These are phyloP conservation scores for Myanophis thanlyinensis DNA, from an alignment of 2,113 vertebrate species.

Conservation along the genomic window DNA sequence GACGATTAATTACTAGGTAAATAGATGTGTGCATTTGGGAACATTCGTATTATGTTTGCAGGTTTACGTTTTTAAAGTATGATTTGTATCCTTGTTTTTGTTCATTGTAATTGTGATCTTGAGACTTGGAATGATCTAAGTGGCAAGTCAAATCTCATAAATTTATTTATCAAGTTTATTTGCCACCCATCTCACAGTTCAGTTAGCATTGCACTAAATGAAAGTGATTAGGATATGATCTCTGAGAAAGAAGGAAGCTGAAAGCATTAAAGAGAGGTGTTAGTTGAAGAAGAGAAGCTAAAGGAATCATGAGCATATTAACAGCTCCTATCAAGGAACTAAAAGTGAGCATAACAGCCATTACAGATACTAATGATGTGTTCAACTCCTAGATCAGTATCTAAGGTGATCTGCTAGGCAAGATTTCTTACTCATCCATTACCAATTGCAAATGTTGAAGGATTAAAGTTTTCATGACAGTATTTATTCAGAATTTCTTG, in stretches of 20 bases:
- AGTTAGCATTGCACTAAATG: neutral
- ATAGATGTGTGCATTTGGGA: rapidly evolving
- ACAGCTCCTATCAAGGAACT: neutral
- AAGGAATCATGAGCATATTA: neutral
- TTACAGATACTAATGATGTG: neutral
- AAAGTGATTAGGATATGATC: neutral
- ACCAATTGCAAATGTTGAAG: conserved; percentile 18
- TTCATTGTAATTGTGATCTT: neutral
- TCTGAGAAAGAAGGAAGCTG: neutral
- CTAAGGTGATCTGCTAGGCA: neutral
- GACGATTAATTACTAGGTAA: rapidly evolving
- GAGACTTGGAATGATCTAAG: neutral
- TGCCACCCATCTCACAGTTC: neutral
- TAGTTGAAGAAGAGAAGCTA: neutral
- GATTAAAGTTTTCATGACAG: conserved; percentile 26
- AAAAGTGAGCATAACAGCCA: neutral
- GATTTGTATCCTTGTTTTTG: neutral
- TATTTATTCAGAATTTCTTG: conserved; percentile 25
- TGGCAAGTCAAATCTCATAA: neutral
- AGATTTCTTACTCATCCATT: neutral
- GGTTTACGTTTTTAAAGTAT: neutral
- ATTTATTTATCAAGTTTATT: neutral
- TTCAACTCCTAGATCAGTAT: neutral
- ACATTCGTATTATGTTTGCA: neutral
- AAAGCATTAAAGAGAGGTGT: neutral